Conservation (phyloP, 1,140 invertebrate genomes). For the Kradibia gibbosae region DNA sequence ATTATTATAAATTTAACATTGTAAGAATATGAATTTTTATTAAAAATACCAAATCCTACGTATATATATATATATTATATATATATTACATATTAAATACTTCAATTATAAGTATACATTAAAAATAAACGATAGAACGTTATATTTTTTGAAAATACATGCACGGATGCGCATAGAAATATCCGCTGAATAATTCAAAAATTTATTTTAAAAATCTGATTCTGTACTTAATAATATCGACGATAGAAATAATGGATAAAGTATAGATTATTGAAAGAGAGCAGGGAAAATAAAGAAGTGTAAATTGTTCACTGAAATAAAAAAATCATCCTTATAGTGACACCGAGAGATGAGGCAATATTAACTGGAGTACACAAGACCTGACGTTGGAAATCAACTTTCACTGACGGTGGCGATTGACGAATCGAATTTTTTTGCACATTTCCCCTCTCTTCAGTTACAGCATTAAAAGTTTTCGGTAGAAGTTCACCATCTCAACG, state of each 20-base stretch:
- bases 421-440: slow-evolving; percentile 34
- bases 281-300: not conserved
- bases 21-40: no score
- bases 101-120: no score
- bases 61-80: no score
- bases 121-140: no score
- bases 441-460: not conserved
- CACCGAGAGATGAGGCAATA: not conserved
- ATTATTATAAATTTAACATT: no score
- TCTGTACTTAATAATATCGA: not conserved
- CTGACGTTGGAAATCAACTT: slow-evolving; percentile 11
- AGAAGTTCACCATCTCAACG: not conserved
- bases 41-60: no score
- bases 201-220: not conserved
- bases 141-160: not conserved
- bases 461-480: slow-evolving; percentile 18
- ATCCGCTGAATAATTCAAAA: not conserved
- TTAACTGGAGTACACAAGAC: not conserved
- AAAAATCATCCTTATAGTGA: slow-evolving; percentile 9
- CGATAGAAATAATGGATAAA: not conserved
- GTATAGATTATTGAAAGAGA: not conserved
- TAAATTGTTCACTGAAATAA: slow-evolving; percentile 9
- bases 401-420: slow-evolving; percentile 45
- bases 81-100: no score
- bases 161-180: not conserved